phyloP scores from a whole-genome alignment of 1,140 invertebrate species.

The Aphelenchoides besseyi region DNA sequence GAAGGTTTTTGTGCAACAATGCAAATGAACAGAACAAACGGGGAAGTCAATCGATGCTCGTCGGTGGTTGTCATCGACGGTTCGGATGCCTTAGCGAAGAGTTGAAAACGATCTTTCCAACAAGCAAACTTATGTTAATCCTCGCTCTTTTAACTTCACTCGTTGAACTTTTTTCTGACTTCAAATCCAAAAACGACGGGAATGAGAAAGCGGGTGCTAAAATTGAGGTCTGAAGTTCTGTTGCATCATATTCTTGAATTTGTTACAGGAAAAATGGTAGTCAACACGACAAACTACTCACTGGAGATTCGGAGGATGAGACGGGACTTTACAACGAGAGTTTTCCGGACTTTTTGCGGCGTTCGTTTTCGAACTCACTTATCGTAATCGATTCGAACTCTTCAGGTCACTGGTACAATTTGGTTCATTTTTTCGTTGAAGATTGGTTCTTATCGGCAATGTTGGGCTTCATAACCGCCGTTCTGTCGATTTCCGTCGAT shows the following conservation, averaged over 20 bases:
- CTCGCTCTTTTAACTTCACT: neutral
- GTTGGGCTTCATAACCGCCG: conserved; percentile 58
- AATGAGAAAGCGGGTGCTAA: neutral
- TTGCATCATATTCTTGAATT: neutral
- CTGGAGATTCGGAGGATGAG: neutral
- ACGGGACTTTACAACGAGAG: neutral
- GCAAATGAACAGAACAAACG: too few relatives aligned
- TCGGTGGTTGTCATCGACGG: too few relatives aligned
- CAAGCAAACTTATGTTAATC: too few relatives aligned
- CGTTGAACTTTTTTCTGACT: too few relatives aligned
- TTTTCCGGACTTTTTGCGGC: neutral
- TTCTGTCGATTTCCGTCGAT: conserved; percentile 58
- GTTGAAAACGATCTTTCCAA: neutral
- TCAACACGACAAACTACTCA: neutral
- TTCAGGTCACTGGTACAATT: conserved; percentile 51
- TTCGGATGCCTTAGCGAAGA: neutral
- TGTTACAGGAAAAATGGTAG: conserved; percentile 5
- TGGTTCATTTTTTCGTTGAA: conserved; percentile 60
- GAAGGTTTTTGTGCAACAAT: too few relatives aligned
- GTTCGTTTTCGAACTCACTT: neutral
- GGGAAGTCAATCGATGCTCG: too few relatives aligned
- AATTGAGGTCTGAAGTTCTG: neutral
- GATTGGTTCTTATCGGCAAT: conserved; percentile 60
- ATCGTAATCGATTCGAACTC: neutral
- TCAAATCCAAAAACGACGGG: neutral